Base-by-base conservation (phyloP, 2,888 invertebrate genomes). In the Hemistola chrysoprasaria region DNA sequence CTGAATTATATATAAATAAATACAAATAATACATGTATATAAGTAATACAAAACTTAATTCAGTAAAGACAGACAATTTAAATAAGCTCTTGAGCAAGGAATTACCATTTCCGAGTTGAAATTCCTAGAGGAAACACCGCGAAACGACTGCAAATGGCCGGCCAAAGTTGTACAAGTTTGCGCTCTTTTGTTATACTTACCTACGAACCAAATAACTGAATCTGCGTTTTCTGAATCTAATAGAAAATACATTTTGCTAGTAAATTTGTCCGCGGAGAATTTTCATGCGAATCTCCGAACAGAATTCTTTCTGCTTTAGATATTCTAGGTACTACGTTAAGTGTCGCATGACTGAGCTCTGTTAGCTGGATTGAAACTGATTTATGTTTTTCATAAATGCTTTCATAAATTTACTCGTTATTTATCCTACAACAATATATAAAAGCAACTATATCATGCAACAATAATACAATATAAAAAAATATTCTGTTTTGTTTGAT, bases 81-180 rank as follows among this genome's bases (percentile, higher is more conserved):
- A 55, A 53, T 51, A 50, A 54, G 47, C 47, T 51, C 42, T 32
- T 26, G 53, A 54, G 55, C 46, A 55, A 61, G 53, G 61, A 66
- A 64, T 65, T 65, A 64, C 59, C 60, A 66, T 65, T 65, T 62
- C 45, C 47, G 56, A 60, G 60, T 65, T 63, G 30, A 57, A 67
- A 65, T 62, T 71, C 59, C 56, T 61, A 43, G 50, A 65, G 59
- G 47, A 64, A 67, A 60, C 48, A 56, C 62, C 56, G 55, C 56
- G 52, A 62, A 69, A 62, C 51, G 62, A 56, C 64, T 62, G 59
- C 58, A 63, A 67, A 67, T 66, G 56, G 56, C 59, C 55, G 49
- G 54, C 45, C 47, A 40, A 58, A 62, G 55, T 66, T 66, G 27
- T 49, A 55, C 53, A 65, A 70, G 56, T 68, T 70, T 53, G 48